Evolutionary conservation across 2,113 vertebrate species (phyloP), one percentile per base, ranked within the genome.

Genomic region (Verasper variegatus): DNA sequence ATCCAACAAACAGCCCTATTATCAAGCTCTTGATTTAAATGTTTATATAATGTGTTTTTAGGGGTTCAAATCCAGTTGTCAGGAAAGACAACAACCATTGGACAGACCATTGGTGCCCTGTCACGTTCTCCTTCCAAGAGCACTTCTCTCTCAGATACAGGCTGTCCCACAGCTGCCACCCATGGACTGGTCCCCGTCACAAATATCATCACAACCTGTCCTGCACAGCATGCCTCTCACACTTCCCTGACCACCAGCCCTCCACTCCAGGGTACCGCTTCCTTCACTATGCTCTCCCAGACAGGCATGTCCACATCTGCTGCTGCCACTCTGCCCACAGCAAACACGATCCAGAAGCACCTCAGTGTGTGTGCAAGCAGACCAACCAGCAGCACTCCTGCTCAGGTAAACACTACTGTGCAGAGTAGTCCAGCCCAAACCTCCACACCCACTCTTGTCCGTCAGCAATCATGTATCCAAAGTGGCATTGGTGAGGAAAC

Each of bases 61-160:
- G 90, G 85, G 20, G 59, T 88, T 85, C 80, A 83, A 40, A 62
- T 88, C 71, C 84, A 89, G 45, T 74, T 92, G 68, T 82, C 85
- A 40, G 88, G 88, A n/a, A 86, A 80, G 69, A 82, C 71, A 0
- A 74, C 84, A 40, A 64, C 87, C 57, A 82, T 84, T 35, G 86
- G 90, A 58, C 87, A 88, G 70, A 82, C 68, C 15, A 69, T 85
- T 5, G 76, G 83, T 35, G 71, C 65, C 45, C 74, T 80, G 20
- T 79, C 86, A 64, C 88, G 91, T 90, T 86, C 88, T 40, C 76
- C 82, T 37, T 71, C 84, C 20, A 89, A 85, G 57, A 78, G 47
- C 58, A 74, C 71, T 71, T 85, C 78, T 18, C 24, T 77, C 52
- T 76, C 86, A 26, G 78, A 65, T 58, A 24, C 89, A 78, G 68